Evolutionary conservation across 2,888 invertebrate genomes (phyloP), one percentile per base, ranked within the genome.

Genomic region (Tipula unca): DNA sequence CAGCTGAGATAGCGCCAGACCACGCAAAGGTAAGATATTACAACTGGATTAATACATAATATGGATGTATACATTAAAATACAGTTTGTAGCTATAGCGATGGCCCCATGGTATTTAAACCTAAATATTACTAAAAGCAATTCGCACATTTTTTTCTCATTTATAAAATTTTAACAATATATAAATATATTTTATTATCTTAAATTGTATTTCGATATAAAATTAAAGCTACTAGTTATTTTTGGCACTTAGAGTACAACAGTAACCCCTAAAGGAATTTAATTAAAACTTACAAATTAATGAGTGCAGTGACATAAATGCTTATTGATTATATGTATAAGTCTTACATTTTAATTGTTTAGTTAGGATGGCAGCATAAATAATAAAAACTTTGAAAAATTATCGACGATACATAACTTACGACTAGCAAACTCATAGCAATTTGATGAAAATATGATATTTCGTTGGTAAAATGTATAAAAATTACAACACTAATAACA

Each of bases 401-500:
- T 25, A 69, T 69, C 13, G 69, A 69, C 10, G 25, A 3, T 69
- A 69, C 10, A 25, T 69, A 69, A 10, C 69, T 69, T 3, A 69
- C 8, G 8, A 25, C 25, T 25, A 69, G 20, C 13, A 25, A 69
- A 25, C 69, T 3, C 20, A 69, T 8, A 25, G 69, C 69, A 69
- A 69, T 69, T 20, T 10, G 20, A 69, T 69, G 69, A 20, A 2
- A 6, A 69, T 3, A 25, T 20, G 69, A 10, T 10, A 69, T 69
- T 69, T 69, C 69, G 1, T 4, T 10, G 13, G 0, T 10, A 84
- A 20, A 39, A 84, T 36, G 5, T 36, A 36, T 39, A 84, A 35
- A 36, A 36, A 84, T 84, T 10, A 36, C 14, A 10, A 93, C 92
- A 86, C 95, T 95, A 0, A 91, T 89, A 0, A 94, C 88, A 89